Evolutionary conservation across 1,140 invertebrate genomes (phyloP).

Genomic region (Drosophila ambigua): DNA sequence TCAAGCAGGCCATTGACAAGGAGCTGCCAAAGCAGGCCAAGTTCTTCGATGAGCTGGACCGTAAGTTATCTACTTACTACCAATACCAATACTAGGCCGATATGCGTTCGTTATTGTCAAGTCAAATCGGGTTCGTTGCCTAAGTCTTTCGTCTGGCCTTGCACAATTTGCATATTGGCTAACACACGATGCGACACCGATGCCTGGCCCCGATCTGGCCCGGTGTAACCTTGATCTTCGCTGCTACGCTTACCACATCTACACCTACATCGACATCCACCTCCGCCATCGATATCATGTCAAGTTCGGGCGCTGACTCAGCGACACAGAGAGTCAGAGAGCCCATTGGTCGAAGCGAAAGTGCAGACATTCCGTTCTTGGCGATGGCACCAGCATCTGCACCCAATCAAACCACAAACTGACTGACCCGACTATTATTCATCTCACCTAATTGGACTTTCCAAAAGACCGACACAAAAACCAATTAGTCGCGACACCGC

Average conservation of each 20-base stretch:
- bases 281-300: constrained; percentile 54
- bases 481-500: constrained; percentile 57
- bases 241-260: constrained; percentile 5
- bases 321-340: too few species aligned
- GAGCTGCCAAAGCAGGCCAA: constrained; percentile 81
- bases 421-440: constrained; percentile 14
- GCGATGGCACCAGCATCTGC: not conserved
- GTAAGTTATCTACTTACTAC: constrained; percentile 42
- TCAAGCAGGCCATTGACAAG: constrained; percentile 77
- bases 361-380: constrained; percentile 52
- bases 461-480: constrained; percentile 64
- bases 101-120: not conserved
- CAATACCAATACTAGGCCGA: too few species aligned
- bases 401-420: not conserved
- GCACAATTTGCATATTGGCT: constrained; percentile 68
- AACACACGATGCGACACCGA: constrained; percentile 17
- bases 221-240: constrained; percentile 60
- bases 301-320: constrained; percentile 54
- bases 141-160: constrained; percentile 58
- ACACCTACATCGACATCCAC: too few species aligned
- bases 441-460: constrained; percentile 68
- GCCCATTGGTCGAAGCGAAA: constrained; percentile 45
- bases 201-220: too few species aligned
- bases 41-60: constrained; percentile 83
- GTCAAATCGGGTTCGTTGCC: constrained; percentile 49